phyloP scores from a whole-genome alignment of 2,113 vertebrate species.

The Caretta caretta region DNA sequence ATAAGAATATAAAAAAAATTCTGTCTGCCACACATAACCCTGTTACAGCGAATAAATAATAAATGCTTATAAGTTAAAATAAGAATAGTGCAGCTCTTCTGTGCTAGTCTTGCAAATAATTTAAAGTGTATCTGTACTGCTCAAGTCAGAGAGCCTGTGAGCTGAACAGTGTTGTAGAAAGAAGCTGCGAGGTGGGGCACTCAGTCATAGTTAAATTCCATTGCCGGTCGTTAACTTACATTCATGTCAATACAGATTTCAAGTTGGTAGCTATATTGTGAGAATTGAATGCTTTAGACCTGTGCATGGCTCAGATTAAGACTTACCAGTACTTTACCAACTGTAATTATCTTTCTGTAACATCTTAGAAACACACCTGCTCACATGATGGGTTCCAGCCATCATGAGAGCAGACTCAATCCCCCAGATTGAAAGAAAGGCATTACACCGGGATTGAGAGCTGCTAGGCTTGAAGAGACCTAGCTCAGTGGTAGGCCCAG shows the following conservation, averaged over 20 bases:
- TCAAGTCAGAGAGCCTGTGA: neutral
- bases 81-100: neutral
- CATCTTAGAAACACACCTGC: neutral
- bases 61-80: neutral
- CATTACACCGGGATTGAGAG: neutral
- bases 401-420: neutral
- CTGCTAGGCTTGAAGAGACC: neutral
- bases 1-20: neutral
- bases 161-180: neutral
- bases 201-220: neutral
- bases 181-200: neutral
- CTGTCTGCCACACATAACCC: neutral
- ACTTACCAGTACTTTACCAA: neutral
- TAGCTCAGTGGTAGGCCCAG: neutral
- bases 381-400: neutral
- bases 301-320: neutral
- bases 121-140: neutral
- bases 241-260: neutral
- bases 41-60: neutral
- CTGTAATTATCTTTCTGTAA: neutral
- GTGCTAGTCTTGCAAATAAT: neutral
- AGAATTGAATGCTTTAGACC: neutral
- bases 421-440: neutral
- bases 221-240: neutral
- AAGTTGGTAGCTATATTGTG: fast-evolving